Base-by-base conservation (phyloP, 2,888 invertebrate species). In the Megaustenia siamemsis region DNA sequence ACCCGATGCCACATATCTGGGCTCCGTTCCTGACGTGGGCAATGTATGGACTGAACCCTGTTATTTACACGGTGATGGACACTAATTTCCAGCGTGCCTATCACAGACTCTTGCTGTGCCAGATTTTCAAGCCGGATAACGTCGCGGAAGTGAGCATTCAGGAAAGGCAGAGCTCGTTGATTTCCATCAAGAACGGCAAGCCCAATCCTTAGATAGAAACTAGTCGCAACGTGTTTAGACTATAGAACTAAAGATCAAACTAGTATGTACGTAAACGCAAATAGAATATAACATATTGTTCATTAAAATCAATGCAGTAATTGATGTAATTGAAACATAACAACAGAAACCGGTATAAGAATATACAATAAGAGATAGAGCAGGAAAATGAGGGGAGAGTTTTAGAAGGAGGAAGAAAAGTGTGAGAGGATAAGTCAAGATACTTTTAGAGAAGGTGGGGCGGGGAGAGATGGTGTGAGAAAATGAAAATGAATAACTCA, bases 51-150 rank as follows among this genome's bases (percentile, higher is more conserved):
- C 53, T 91, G 21, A 92, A 92, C 86, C 92, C 92, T 1, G 85
- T 92, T 1, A 90, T 92, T 21, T 92, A 92, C 83, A 91, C 91
- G 0, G 82, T 90, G 10, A 91, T 92, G 91, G 91, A 92, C 87
- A 86, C 82, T 38, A 91, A 92, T 80, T 92, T 91, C 85, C 88
- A 90, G 76, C 89, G 86, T 21, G 91, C 92, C 3, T 92, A 91
- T 86, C 88, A 87, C 32, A 79, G 89, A 63, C 89, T 91, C 32
- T 78, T 91, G 35, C 79, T 66, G 40, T 87, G 88, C 56, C 75
- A 18, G 73, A 82, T 84, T 35, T 78, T 78, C 56, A 71, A 79
- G 60, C 66, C 71, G 32, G 79, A 84, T 56, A 78, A 69, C 12
- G 43, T 63, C 18, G 43, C 56, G 0, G 82, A 82, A 32, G 49